Percentiles rank a stretch among this genome's conserved stretches.
phyloP scores from a whole-genome alignment of 2,888 invertebrate genomes.

The Tetragonula carbonaria region DNA sequence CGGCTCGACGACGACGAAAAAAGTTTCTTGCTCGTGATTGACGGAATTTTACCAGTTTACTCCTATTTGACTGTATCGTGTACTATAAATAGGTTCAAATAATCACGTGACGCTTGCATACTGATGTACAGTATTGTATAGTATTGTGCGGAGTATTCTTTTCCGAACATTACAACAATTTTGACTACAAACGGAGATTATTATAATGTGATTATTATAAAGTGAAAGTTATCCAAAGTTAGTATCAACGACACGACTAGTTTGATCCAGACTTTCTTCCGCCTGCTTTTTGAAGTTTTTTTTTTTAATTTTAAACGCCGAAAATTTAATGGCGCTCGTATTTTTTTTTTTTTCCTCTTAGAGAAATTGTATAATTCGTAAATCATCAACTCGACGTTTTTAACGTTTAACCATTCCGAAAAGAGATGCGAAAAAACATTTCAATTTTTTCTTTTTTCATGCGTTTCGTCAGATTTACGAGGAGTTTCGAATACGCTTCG shows the following conservation, averaged over 20 bases:
- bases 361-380: conserved; percentile 31
- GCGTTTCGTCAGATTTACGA: neutral
- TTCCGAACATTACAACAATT: conserved; percentile 9
- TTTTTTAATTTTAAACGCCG: conserved; percentile 20
- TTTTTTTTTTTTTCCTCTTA: conserved; percentile 7
- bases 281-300: conserved; percentile 41
- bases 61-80: conserved; percentile 64
- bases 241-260: conserved; percentile 9
- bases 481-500: neutral
- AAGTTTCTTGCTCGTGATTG: conserved; percentile 33
- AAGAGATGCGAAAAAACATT: neutral
- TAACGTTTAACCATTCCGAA: neutral
- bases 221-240: conserved; percentile 34
- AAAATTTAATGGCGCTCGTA: conserved; percentile 40
- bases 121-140: conserved; percentile 40
- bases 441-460: neutral
- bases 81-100: conserved; percentile 69
- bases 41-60: conserved; percentile 56
- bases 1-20: conserved; percentile 19
- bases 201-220: too few relatives aligned
- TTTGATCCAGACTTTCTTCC: neutral
- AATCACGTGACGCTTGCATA: conserved; percentile 66
- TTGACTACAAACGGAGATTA: neutral
- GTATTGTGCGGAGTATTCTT: conserved; percentile 12
- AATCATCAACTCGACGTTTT: conserved; percentile 6